Evolutionary conservation across 2,797 vertebrate genomes (phyloP), one percentile per base, ranked within the genome.

Genomic region (Eleutherodactylus coqui): DNA sequence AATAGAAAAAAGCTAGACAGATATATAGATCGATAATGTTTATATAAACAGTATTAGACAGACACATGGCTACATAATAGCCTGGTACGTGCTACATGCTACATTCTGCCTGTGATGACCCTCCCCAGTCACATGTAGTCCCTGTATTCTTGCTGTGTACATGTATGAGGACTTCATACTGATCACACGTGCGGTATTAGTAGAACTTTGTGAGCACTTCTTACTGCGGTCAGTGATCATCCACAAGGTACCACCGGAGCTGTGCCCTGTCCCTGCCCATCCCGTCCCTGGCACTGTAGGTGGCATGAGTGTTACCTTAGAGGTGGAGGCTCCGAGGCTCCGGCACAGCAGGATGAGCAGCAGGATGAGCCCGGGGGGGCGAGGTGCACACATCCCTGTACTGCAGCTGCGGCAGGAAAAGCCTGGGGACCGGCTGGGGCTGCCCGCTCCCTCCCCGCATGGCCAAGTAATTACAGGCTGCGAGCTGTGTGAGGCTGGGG

Each of bases 401-500:
- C 73, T 89, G 91, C 80, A 83, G 88, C 79, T 53, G 87, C 88
- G 38, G 79, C 87, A 67, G 72, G 89, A 85, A 89, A 86, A 88
- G 85, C 79, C 91, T 90, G 85, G 85, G 90, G 84, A 87, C 86
- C 88, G 83, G 90, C 76, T 60, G 47, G 55, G 69, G 89, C 89
- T 85, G 87, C 78, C 82, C 88, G 88, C 86, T 78, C 89, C 87
- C 85, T 89, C 85, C 88, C 91, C 86, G 90, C 92, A 93, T 93
- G 91, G 92, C 91, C 89, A 90, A 89, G 88, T 88, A 90, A 88
- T 91, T 90, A 93, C 92, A 92, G 91, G 88, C 91, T 92, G 47
- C 53, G 87, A 4, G 13, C 85, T 69, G 45, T 5, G 10, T 58
- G n/a, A 77, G 11, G 45, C 49, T 79, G 58, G 76, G 84, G 82